Evolutionary conservation across 1,140 invertebrate genomes (phyloP).

Genomic region (Cherax destructor): DNA sequence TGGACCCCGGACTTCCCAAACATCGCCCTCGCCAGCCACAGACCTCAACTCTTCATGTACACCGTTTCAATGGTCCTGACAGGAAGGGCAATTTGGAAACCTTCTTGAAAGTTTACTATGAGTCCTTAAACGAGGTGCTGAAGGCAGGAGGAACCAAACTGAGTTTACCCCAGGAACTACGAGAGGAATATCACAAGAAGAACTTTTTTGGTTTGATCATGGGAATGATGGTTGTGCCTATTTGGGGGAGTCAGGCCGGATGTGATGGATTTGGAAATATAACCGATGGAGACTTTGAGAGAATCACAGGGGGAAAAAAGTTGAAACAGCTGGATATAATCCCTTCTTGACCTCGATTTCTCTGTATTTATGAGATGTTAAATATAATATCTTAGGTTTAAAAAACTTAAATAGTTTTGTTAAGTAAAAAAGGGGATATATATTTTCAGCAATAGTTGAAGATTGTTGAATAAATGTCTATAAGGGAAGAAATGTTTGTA

Average conservation of each 20-base stretch:
- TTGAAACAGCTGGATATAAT: slow-evolving; percentile 13
- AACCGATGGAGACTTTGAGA: neutral
- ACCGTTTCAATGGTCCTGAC: slow-evolving; percentile 25
- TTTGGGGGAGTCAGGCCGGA: slow-evolving; percentile 35
- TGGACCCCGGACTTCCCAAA: slow-evolving; percentile 45
- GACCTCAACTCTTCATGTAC: slow-evolving; percentile 61
- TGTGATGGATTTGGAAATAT: neutral
- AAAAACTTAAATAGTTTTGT: too few relatives aligned
- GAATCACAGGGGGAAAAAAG: neutral
- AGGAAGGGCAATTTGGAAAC: slow-evolving; percentile 20
- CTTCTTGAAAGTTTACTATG: slow-evolving; percentile 40
- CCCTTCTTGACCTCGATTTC: slow-evolving; percentile 12
- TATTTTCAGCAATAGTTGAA: too few relatives aligned
- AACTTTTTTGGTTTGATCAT: slow-evolving; percentile 37
- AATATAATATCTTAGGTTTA: slow-evolving; percentile 38
- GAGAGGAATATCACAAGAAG: slow-evolving; percentile 29
- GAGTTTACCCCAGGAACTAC: slow-evolving; percentile 26
- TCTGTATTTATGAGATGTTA: slow-evolving; percentile 29
- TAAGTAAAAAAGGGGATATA: too few relatives aligned
- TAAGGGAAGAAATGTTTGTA: neutral
- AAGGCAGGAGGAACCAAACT: neutral
- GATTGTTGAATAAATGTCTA: too few relatives aligned
- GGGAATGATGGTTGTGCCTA: slow-evolving; percentile 17
- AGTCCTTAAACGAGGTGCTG: slow-evolving; percentile 8
- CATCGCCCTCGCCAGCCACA: slow-evolving; percentile 45